Conservation (phyloP, 2,888 invertebrate species). For the Drosophila anomelani region DNA sequence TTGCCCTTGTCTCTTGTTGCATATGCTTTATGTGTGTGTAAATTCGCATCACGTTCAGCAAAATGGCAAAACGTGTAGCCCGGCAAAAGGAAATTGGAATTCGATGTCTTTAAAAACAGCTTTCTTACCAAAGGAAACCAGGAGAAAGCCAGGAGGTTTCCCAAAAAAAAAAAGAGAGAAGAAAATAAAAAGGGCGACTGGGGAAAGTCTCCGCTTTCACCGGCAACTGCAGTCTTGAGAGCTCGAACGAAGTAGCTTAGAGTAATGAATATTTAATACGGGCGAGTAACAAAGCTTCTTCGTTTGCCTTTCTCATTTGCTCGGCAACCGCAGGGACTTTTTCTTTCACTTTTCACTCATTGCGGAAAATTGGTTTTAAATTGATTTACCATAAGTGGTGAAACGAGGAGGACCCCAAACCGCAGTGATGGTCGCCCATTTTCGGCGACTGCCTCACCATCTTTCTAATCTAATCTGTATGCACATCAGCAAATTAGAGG, state of each 20-base stretch:
- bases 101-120: slow-evolving; percentile 77
- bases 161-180: slow-evolving; percentile 9
- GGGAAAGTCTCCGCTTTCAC: slow-evolving; percentile 3
- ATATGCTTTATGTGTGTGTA: slow-evolving; percentile 49
- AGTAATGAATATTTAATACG: slow-evolving; percentile 79
- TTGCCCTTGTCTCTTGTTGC: slow-evolving; percentile 37
- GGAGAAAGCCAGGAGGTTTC: neutral
- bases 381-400: slow-evolving; percentile 76
- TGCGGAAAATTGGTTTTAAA: slow-evolving; percentile 77
- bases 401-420: slow-evolving; percentile 31
- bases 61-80: slow-evolving; percentile 71
- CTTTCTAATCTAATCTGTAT: slow-evolving; percentile 62
- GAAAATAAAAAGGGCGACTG: slow-evolving; percentile 7
- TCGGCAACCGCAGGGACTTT: slow-evolving; percentile 56
- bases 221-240: slow-evolving; percentile 44
- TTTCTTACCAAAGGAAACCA: slow-evolving; percentile 48
- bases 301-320: slow-evolving; percentile 60
- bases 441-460: slow-evolving; percentile 2
- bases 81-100: slow-evolving; percentile 71
- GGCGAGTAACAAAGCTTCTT: slow-evolving; percentile 51
- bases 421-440: slow-evolving; percentile 7
- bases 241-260: slow-evolving; percentile 62
- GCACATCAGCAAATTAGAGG: slow-evolving; percentile 72
- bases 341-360: slow-evolving; percentile 44
- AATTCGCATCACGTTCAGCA: slow-evolving; percentile 73